Evolutionary conservation across 1,140 invertebrate genomes (phyloP).

Genomic region (Aleiodes sp.): DNA sequence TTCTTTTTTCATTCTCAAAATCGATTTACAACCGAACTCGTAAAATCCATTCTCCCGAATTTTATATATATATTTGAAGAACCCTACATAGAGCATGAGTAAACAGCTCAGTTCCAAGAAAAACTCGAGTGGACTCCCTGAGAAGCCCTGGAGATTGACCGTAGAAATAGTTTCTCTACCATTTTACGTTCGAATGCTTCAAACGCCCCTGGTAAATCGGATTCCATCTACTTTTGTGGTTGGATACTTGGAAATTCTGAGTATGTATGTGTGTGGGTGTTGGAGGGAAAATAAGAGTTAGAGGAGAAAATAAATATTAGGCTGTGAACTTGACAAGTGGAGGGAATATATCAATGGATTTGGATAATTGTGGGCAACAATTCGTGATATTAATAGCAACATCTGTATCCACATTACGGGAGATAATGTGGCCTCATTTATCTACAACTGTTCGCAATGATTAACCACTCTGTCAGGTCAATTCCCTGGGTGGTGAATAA

Average conservation of each 20-base stretch:
- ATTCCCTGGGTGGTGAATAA: background rate
- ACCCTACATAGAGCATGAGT: background rate
- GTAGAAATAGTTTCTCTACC: constrained; percentile 33
- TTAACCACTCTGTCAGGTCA: constrained; percentile 7
- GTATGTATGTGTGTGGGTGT: too few relatives aligned
- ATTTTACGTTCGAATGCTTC: constrained; percentile 29
- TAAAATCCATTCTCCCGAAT: too few relatives aligned
- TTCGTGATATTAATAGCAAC: background rate
- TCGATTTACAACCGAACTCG: too few relatives aligned
- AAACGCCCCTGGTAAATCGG: constrained; percentile 31
- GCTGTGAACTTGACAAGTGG: background rate
- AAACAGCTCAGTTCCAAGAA: background rate
- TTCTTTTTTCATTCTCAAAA: too few relatives aligned
- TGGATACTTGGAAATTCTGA: background rate
- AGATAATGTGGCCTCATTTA: constrained; percentile 10
- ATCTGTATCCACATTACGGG: background rate
- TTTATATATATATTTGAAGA: background rate
- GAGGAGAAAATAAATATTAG: background rate
- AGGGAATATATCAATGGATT: background rate
- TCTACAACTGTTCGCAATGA: constrained; percentile 4
- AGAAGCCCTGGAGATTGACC: constrained; percentile 19
- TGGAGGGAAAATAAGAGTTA: background rate
- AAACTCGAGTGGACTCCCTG: background rate
- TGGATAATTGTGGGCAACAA: background rate
- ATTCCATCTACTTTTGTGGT: background rate